Conservation (phyloP, 2,113 vertebrate species). For the Equus przewalskii region DNA sequence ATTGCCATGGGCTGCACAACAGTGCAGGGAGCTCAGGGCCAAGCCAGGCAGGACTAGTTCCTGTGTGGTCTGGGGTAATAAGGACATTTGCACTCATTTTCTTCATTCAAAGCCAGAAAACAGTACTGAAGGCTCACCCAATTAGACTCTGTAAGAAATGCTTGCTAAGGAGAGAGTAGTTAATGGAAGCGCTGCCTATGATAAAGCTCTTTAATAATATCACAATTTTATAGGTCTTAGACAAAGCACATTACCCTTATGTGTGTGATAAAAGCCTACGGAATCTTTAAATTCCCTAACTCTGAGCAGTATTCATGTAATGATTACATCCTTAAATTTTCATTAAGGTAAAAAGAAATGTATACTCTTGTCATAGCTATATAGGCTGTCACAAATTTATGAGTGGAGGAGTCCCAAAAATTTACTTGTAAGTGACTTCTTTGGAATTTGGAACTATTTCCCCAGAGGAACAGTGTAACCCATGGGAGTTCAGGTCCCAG, state of each 20-base stretch:
- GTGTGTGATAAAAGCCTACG: slow-evolving; percentile 56
- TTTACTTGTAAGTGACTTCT: neutral
- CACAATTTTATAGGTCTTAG: slow-evolving; percentile 34
- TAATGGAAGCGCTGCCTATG: slow-evolving; percentile 57
- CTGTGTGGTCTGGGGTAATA: neutral
- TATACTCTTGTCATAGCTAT: neutral
- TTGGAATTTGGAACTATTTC: slow-evolving; percentile 10
- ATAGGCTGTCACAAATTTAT: neutral
- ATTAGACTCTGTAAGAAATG: slow-evolving; percentile 1
- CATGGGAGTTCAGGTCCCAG: neutral
- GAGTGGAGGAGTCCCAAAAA: neutral
- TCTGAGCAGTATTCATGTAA: neutral
- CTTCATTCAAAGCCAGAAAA: slow-evolving; percentile 1
- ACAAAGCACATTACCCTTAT: slow-evolving; percentile 61
- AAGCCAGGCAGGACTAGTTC: neutral
- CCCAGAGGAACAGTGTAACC: neutral
- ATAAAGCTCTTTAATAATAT: slow-evolving; percentile 77
- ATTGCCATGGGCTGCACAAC: rapidly evolving
- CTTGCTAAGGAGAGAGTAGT: slow-evolving; percentile 49
- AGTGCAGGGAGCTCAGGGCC: neutral
- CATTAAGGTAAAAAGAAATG: slow-evolving; percentile 64
- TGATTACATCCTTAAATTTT: slow-evolving; percentile 26
- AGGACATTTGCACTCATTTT: neutral
- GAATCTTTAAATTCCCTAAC: neutral
- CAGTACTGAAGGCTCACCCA: neutral